A percentile compares a stretch with the other conserved stretches of the same genome.
phyloP scores from a whole-genome alignment of 2,113 vertebrate species.

The Hemicordylus capensis region DNA sequence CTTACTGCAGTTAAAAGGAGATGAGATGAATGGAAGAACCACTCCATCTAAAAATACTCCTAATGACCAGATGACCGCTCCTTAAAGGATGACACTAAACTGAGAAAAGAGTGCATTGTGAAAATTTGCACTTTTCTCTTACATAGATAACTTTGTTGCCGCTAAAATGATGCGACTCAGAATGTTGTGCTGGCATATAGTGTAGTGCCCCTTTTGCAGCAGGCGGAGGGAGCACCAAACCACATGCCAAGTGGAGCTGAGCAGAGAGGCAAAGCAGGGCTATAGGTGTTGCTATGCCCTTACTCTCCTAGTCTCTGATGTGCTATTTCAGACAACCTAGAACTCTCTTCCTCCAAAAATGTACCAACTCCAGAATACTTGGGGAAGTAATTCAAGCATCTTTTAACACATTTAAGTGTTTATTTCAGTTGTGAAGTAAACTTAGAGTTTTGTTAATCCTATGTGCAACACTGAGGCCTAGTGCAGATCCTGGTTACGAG shows the following conservation, averaged over 20 bases:
- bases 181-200: not conserved
- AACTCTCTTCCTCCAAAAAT: not conserved
- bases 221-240: not conserved
- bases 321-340: not conserved
- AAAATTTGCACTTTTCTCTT: constrained; percentile 72
- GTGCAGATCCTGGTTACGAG: too few relatives aligned
- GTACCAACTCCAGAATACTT: not conserved
- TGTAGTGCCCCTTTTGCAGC: not conserved
- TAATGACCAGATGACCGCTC: constrained; percentile 41
- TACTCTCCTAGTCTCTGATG: not conserved
- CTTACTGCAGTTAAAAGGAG: constrained; percentile 45
- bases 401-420: too few relatives aligned
- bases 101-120: constrained; percentile 42
- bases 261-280: not conserved
- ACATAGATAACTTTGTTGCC: constrained; percentile 67
- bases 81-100: constrained; percentile 69
- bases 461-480: too few relatives aligned
- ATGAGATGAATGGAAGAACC: constrained; percentile 63
- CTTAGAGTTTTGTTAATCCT: too few relatives aligned
- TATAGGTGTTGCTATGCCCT: not conserved
- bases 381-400: not conserved
- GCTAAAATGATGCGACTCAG: constrained; percentile 65
- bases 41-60: constrained; percentile 31
- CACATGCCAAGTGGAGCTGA: not conserved
- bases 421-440: too few relatives aligned